phyloP scores from a whole-genome alignment of 2,888 invertebrate species.

The Agrotis puta region DNA sequence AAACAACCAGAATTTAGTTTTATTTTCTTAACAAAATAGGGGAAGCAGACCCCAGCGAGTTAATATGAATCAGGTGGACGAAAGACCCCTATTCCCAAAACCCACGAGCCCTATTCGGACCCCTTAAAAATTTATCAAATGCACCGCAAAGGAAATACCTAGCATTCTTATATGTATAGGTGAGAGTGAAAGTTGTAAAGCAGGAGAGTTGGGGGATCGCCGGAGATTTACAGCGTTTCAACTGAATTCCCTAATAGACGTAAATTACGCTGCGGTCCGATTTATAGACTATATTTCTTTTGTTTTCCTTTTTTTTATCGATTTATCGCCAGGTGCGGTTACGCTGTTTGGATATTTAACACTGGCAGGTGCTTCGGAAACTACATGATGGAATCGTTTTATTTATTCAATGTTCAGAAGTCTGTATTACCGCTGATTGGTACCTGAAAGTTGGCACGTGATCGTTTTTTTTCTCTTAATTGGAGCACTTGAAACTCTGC shows the following conservation, averaged over 20 bases:
- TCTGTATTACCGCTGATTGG: conserved; percentile 42
- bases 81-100: conserved; percentile 61
- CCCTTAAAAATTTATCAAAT: conserved; percentile 87
- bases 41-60: conserved; percentile 50
- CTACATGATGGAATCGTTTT: conserved; percentile 48
- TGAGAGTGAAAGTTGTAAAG: conserved; percentile 78
- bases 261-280: conserved; percentile 87
- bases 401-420: conserved; percentile 40
- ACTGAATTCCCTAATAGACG: conserved; percentile 87
- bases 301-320: conserved; percentile 79
- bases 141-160: conserved; percentile 69
- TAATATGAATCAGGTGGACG: conserved; percentile 69
- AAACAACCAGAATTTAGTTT: conserved; percentile 66
- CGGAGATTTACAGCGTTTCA: conserved; percentile 86
- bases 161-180: conserved; percentile 60
- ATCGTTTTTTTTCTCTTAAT: conserved; percentile 47
- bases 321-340: conserved; percentile 78
- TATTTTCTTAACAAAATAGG: conserved; percentile 63
- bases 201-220: conserved; percentile 75
- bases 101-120: conserved; percentile 79
- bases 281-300: conserved; percentile 88
- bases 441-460: conserved; percentile 49
- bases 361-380: conserved; percentile 65
- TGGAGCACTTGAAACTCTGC: conserved; percentile 31
- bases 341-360: conserved; percentile 56